Percentiles rank a stretch among this genome's conserved stretches.
phyloP scores from a whole-genome alignment of 1,140 invertebrate genomes.

The Drosophila pallidifrons region DNA sequence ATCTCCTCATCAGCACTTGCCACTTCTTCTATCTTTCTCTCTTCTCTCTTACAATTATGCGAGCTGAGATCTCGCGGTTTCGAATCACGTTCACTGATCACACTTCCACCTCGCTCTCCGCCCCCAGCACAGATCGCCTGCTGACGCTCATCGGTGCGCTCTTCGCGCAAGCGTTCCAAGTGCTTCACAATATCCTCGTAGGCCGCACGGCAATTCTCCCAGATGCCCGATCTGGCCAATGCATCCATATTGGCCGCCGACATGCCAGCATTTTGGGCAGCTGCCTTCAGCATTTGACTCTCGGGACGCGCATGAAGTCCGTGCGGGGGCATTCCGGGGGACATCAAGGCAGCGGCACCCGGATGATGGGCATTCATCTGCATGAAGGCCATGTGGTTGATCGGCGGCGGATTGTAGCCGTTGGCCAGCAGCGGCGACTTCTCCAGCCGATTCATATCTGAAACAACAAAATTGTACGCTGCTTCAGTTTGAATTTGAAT shows the following conservation, averaged over 20 bases:
- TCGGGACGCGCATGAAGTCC: constrained; percentile 90
- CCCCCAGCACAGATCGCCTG: constrained; percentile 86
- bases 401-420: constrained; percentile 97
- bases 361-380: constrained; percentile 90
- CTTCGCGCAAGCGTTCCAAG: constrained; percentile 95
- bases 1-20: not conserved
- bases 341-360: constrained; percentile 91
- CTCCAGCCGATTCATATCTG: constrained; percentile 93
- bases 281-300: constrained; percentile 90
- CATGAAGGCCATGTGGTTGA: constrained; percentile 96
- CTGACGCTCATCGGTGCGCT: constrained; percentile 88
- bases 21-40: too few relatives aligned
- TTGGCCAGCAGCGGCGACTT: constrained; percentile 96
- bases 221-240: constrained; percentile 94
- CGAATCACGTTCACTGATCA: constrained; percentile 87
- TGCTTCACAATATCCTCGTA: constrained; percentile 97
- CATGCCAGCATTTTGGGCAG: constrained; percentile 87
- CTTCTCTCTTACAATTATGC: constrained; percentile 90
- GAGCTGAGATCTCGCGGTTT: constrained; percentile 93
- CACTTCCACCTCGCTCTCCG: constrained; percentile 85
- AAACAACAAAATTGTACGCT: constrained; percentile 46
- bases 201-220: constrained; percentile 96
- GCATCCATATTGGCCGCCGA: constrained; percentile 93
- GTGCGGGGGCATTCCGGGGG: constrained; percentile 94
- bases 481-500: not conserved